phyloP scores from a whole-genome alignment of 30 jellyfish, hydroid and myxozoan species.

The Aurelia sp. region DNA sequence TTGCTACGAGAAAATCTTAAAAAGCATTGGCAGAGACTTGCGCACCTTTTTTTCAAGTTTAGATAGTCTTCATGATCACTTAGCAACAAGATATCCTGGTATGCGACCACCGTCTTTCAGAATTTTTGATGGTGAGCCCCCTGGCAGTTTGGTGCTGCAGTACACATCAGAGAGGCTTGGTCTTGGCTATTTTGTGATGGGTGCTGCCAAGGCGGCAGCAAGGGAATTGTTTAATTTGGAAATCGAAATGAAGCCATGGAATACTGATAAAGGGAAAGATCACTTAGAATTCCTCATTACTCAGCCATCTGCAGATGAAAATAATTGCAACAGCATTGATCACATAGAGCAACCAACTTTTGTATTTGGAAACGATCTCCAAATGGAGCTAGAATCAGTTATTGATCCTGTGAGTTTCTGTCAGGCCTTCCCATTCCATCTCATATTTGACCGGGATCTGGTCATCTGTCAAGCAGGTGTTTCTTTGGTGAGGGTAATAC shows the following conservation, averaged over 20 bases:
- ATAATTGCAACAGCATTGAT: background rate
- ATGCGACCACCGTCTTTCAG: constrained; percentile 86
- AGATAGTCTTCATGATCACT: constrained; percentile 80
- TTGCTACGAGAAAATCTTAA: constrained; percentile 72
- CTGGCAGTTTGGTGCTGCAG: constrained; percentile 52
- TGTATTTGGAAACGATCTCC: constrained; percentile 9
- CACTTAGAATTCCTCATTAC: constrained; percentile 43
- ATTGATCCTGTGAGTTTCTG: constrained; percentile 77
- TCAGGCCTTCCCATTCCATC: constrained; percentile 84
- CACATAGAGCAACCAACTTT: constrained; percentile 14
- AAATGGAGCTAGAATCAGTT: constrained; percentile 66
- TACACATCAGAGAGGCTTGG: constrained; percentile 76
- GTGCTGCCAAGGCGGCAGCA: constrained; percentile 71
- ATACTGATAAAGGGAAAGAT: constrained; percentile 1
- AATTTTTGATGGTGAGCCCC: constrained; percentile 37
- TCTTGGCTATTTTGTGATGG: constrained; percentile 62
- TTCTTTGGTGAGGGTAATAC: constrained; percentile 71
- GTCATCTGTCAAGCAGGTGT: constrained; percentile 84
- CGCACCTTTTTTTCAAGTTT: constrained; percentile 64
- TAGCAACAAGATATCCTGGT: constrained; percentile 73
- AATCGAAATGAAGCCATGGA: constrained; percentile 41
- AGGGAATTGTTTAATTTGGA: constrained; percentile 43
- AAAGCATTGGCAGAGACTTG: constrained; percentile 74
- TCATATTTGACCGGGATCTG: constrained; percentile 76
- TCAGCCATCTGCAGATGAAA: background rate